Conservation (phyloP, 2,888 invertebrate species). For the Trachelus tabidus region DNA sequence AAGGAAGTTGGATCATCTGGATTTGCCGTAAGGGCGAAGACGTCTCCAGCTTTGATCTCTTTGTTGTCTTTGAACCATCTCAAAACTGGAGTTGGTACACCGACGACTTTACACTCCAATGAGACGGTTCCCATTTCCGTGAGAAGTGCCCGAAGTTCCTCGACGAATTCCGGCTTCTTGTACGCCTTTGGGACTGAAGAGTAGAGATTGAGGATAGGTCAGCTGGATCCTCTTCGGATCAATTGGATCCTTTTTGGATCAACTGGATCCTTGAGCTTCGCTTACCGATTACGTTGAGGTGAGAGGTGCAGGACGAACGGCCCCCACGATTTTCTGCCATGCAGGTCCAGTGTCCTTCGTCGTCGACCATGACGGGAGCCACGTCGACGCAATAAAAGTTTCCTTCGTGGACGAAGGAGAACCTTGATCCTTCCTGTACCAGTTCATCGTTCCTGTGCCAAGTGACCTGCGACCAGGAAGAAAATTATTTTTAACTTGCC, state of each 20-base stretch:
- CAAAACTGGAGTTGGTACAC: slow-evolving; percentile 85
- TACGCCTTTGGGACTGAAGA: slow-evolving; percentile 85
- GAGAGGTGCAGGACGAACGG: slow-evolving; percentile 79
- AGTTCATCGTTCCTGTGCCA: slow-evolving; percentile 88
- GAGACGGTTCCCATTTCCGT: slow-evolving; percentile 91
- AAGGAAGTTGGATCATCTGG: slow-evolving; percentile 87
- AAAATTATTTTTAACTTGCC: not conserved
- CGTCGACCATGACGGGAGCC: slow-evolving; percentile 83
- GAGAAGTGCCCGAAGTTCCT: slow-evolving; percentile 83
- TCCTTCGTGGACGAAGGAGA: slow-evolving; percentile 84
- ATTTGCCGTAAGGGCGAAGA: slow-evolving; percentile 87
- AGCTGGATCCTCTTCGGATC: not conserved
- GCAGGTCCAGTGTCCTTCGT: slow-evolving; percentile 88
- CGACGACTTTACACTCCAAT: slow-evolving; percentile 90
- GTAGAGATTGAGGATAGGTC: not conserved
- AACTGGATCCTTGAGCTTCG: not conserved
- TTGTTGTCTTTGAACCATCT: slow-evolving; percentile 86
- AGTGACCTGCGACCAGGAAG: slow-evolving; percentile 73
- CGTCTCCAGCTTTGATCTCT: slow-evolving; percentile 90
- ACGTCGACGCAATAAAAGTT: slow-evolving; percentile 88
- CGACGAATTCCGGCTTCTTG: slow-evolving; percentile 87
- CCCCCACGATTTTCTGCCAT: slow-evolving; percentile 83
- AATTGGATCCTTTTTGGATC: not conserved
- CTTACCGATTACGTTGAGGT: slow-evolving; percentile 81
- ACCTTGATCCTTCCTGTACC: slow-evolving; percentile 80